These are phyloP conservation scores for Planococcus citri DNA, from an alignment of 1,140 invertebrate species.

Conservation along the genomic window DNA sequence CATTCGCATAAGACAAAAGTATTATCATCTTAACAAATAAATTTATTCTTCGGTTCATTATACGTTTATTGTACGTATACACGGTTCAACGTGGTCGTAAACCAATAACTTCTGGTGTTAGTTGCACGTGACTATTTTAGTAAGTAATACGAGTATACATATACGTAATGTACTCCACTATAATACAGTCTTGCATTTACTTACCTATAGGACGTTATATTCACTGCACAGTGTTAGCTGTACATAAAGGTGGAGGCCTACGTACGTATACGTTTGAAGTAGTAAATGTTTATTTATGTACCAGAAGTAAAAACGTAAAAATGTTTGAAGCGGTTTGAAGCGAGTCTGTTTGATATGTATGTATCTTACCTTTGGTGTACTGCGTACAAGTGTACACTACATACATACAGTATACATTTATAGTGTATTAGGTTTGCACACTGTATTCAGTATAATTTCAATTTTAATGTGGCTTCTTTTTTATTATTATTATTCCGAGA, in stretches of 20 bases:
- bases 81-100: conserved; percentile 9
- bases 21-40: conserved; percentile 3
- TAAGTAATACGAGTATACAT: no score
- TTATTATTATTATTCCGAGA: neutral
- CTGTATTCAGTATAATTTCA: neutral
- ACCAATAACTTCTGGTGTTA: conserved; percentile 16
- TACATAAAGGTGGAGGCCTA: neutral
- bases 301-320: neutral
- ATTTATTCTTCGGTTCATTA: neutral
- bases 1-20: neutral
- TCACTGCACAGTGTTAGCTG: no score
- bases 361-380: no score
- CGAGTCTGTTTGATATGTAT: neutral
- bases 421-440: conserved; percentile 4
- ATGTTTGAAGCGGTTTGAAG: conserved; percentile 1
- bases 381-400: no score
- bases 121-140: conserved; percentile 20
- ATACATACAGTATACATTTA: neutral
- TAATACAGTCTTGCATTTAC: no score
- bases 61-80: neutral
- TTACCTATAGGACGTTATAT: no score
- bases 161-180: no score
- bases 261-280: neutral
- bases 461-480: neutral
- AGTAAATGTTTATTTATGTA: conserved; percentile 4